Evolutionary conservation across 1,140 invertebrate genomes (phyloP), one percentile per base, ranked within the genome.

Genomic region (Trichoplusia ni): DNA sequence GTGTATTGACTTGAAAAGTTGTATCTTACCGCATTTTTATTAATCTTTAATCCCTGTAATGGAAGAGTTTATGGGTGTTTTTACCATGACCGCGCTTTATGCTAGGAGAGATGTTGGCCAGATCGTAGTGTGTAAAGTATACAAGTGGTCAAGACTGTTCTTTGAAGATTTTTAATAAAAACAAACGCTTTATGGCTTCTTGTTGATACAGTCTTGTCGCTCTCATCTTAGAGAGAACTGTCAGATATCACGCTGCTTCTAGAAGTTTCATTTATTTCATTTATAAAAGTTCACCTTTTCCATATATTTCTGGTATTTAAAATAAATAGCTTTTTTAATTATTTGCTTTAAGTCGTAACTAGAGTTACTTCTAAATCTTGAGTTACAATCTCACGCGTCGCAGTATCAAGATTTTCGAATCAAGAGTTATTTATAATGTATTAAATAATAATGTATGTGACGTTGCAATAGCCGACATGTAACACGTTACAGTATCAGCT

Each of bases 1-100:
- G 47, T 51, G 47, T 51, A 51, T 51, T 51, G 47, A 51, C 49
- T 46, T 64, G 56, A 35, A 64, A 23, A 64, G n/a, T 53, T 54
- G 59, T 38, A 21, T 53, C 29, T 21, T 27, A n/a, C 14, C 29
- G 29, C 16, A 33, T 9, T 51, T 51, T 49, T 19, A 33, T 33
- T 49, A 27, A 31, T 49, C 46, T 8, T 18, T 31, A 14, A 51
- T 33, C 29, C 5, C n/a, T 8, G 4, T 13, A 35, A 33, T 18
- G 33, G 16, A 18, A 4, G 16, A 11, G 18, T 33, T 18, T 6
- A 51, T 33, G 8, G 18, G 9, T 47, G 27, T 44, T 16, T 47
- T 29, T 38, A 35, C 9, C 11, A n/a, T n/a, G 1, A 27, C 14
- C 9, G 9, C 18, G n/a, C 16, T 40, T 19, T 19, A 3, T 19